Evolutionary conservation across 2,113 vertebrate species (phyloP).

Genomic region (Muscicapa adusta): DNA sequence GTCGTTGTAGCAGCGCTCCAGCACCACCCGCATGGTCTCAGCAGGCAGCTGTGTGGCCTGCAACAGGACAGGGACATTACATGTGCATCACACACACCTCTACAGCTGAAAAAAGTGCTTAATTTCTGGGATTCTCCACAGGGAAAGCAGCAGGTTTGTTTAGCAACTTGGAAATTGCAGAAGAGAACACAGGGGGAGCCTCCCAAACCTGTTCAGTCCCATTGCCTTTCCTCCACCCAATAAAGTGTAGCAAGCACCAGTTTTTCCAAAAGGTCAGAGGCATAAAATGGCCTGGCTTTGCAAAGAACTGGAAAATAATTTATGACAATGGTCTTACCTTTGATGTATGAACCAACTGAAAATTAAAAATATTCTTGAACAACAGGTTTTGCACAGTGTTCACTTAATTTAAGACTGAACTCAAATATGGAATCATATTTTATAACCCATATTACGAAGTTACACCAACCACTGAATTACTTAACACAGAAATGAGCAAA

Average conservation of each 20-base stretch:
- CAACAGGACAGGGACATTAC: neutral
- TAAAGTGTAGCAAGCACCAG: neutral
- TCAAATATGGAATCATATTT: neutral
- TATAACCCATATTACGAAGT: neutral
- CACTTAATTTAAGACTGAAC: neutral
- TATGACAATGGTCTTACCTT: neutral
- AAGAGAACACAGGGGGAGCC: fast-evolving
- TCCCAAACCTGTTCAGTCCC: neutral
- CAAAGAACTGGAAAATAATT: neutral
- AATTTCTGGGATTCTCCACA: neutral
- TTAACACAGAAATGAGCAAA: neutral
- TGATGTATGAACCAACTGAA: neutral
- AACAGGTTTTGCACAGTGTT: neutral
- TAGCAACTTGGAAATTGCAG: neutral
- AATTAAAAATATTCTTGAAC: neutral
- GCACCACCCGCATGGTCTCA: slow-evolving; percentile 92
- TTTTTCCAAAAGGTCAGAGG: neutral
- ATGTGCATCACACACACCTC: fast-evolving
- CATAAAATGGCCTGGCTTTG: neutral
- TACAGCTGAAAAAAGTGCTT: neutral
- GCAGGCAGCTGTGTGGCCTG: slow-evolving; percentile 83
- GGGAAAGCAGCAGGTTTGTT: neutral
- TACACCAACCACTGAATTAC: neutral
- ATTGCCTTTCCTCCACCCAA: neutral
- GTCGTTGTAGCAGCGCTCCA: slow-evolving; percentile 97